A percentile compares a stretch with the other conserved stretches of the same genome.
These are phyloP conservation scores for Phengaris arion DNA, from an alignment of 2,888 invertebrate genomes.

Conservation along the genomic window DNA sequence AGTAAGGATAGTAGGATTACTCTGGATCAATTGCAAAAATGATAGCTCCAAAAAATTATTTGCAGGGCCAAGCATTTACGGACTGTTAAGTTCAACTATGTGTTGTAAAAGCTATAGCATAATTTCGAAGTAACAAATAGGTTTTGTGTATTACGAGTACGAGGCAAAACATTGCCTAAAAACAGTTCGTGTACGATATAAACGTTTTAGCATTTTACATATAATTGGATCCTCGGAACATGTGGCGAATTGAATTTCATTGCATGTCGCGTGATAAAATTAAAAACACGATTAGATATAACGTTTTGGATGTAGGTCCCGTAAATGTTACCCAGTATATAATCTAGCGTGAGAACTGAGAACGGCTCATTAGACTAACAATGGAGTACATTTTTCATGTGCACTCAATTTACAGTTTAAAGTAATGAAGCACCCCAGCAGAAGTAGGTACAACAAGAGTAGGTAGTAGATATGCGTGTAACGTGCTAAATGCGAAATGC, in stretches of 20 bases:
- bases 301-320: constrained; percentile 4
- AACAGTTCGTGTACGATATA: constrained; percentile 2
- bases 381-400: neutral
- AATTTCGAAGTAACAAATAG: neutral
- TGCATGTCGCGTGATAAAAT: constrained; percentile 28
- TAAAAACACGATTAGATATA: neutral
- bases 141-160: neutral
- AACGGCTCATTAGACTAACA: constrained; percentile 34
- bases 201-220: neutral
- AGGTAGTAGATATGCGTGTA: no score
- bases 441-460: neutral
- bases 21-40: no score
- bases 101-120: neutral
- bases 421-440: neutral
- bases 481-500: no score
- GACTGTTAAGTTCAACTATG: neutral
- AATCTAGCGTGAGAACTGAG: constrained; percentile 20
- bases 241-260: constrained; percentile 24
- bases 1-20: no score
- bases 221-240: constrained; percentile 18
- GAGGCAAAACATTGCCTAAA: neutral
- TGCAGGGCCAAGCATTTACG: neutral
- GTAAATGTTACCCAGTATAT: constrained; percentile 26
- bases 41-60: neutral
- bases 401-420: neutral